A percentile compares a stretch with the other conserved stretches of the same genome.
Evolutionary conservation across 2,113 vertebrate genomes (phyloP).

Genomic region (Carettochelys insculpta): DNA sequence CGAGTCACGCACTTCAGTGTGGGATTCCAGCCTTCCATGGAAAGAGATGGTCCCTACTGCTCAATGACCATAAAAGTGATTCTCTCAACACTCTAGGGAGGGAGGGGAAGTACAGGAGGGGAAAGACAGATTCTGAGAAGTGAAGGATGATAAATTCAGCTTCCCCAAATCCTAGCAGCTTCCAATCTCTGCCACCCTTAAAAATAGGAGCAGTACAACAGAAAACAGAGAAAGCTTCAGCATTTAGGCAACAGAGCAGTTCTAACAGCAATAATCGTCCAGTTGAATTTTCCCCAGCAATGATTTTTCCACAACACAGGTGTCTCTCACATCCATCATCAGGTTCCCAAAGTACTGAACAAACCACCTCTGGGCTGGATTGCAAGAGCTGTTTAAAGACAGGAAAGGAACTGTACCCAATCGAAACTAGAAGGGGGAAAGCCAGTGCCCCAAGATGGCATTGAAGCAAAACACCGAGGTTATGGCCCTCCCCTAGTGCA

Average conservation of each 20-base stretch:
- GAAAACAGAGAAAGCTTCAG: neutral
- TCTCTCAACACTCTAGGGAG: slow-evolving; percentile 1
- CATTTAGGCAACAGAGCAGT: neutral
- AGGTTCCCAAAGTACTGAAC: neutral
- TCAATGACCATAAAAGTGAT: slow-evolving; percentile 28
- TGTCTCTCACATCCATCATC: rapidly evolving
- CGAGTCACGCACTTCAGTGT: neutral
- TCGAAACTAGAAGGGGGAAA: neutral
- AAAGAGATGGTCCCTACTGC: slow-evolving; percentile 19
- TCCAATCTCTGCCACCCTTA: neutral
- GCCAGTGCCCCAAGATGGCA: neutral
- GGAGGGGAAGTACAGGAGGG: too few relatives aligned
- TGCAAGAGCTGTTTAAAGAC: neutral
- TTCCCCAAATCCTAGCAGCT: slow-evolving; percentile 3
- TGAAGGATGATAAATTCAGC: neutral
- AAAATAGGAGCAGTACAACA: slow-evolving; percentile 4
- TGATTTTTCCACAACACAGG: neutral
- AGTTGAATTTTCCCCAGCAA: neutral
- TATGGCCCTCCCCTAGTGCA: neutral
- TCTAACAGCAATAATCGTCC: neutral
- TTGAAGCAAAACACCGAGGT: neutral
- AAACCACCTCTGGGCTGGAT: neutral
- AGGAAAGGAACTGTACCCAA: neutral
- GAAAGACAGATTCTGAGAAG: neutral
- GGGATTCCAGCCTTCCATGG: slow-evolving; percentile 25